Evolutionary conservation across 2,113 vertebrate species (phyloP).

Genomic region (Notarius quadriscutis): DNA sequence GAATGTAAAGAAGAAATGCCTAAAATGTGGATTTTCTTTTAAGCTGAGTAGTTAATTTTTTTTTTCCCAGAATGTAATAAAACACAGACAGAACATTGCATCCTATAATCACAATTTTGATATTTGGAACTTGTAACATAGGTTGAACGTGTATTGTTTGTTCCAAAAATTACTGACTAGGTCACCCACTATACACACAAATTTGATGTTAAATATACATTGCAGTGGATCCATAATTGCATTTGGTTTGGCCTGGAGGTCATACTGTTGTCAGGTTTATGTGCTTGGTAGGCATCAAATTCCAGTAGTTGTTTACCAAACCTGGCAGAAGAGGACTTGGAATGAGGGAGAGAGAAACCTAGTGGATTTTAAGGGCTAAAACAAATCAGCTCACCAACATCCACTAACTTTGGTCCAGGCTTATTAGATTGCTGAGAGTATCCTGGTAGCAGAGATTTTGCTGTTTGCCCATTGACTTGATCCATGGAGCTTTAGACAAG

Average conservation of each 20-base stretch:
- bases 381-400: background rate
- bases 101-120: no score
- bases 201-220: background rate
- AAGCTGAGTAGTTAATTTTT: no score
- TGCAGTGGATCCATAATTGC: background rate
- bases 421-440: background rate
- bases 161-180: background rate
- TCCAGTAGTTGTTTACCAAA: background rate
- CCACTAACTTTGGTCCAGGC: background rate
- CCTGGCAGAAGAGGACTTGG: background rate
- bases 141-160: background rate
- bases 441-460: background rate
- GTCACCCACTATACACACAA: background rate
- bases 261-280: background rate
- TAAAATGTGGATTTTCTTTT: no score
- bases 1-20: background rate
- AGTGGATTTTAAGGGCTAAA: background rate
- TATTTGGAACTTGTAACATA: no score
- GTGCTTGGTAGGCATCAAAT: background rate
- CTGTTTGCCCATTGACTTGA: background rate
- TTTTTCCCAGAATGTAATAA: no score
- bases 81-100: no score
- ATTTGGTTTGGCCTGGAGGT: background rate
- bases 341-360: background rate
- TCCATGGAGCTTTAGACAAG: background rate